Conservation (phyloP, 2,888 invertebrate species). For the Cecidostiba fungosa region DNA sequence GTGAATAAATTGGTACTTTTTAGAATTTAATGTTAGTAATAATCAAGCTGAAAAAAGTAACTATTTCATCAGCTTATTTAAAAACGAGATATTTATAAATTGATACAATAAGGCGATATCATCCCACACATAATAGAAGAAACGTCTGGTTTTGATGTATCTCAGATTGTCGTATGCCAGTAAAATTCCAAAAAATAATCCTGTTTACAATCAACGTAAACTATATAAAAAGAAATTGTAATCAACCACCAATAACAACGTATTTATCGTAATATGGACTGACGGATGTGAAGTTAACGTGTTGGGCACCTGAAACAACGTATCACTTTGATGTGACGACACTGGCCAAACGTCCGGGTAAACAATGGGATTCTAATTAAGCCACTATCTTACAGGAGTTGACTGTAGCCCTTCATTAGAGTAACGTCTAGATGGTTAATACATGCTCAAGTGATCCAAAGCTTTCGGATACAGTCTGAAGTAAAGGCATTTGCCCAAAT, state of each 20-base stretch:
- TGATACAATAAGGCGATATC: too few relatives aligned
- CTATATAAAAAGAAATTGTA: background rate
- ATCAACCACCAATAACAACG: background rate
- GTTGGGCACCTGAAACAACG: background rate
- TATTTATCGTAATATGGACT: background rate
- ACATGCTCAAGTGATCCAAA: background rate
- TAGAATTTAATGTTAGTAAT: too few relatives aligned
- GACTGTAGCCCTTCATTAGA: background rate
- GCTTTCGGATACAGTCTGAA: background rate
- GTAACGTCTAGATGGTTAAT: background rate
- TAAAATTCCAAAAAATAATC: too few relatives aligned
- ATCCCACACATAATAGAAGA: too few relatives aligned
- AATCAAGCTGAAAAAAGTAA: too few relatives aligned
- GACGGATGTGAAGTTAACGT: background rate
- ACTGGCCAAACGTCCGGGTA: background rate
- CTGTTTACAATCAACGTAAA: too few relatives aligned
- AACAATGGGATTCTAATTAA: slow-evolving; percentile 5
- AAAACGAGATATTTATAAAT: too few relatives aligned
- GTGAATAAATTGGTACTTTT: too few relatives aligned
- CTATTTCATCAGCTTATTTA: too few relatives aligned
- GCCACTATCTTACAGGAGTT: background rate
- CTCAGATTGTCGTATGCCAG: background rate
- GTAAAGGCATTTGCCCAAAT: too few relatives aligned
- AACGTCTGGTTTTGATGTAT: background rate
- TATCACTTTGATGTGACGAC: background rate